Evolutionary conservation across 1,140 invertebrate species (phyloP), one percentile per base, ranked within the genome.

Genomic region (Zaprionus nigranus): DNA sequence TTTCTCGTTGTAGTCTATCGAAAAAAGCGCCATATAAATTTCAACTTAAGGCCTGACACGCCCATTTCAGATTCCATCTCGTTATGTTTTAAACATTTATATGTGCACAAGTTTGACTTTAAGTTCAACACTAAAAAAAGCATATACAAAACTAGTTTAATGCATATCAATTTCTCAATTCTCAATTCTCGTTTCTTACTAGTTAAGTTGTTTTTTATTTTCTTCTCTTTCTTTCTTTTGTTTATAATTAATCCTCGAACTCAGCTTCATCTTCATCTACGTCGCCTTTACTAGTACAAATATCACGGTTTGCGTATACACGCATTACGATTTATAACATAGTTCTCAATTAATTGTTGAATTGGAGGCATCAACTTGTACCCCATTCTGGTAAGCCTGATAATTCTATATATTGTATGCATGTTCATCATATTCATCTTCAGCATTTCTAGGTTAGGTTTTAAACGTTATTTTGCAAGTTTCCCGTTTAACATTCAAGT

Each of bases 101-200:
- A 88, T 88, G 84, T 88, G 84, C 85, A 88, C 85, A 88, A 82
- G 85, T 90, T 84, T 90, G 85, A 90, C 86, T 90, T 90, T 85
- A 90, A 79, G 70, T 85, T 84, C 75, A 79, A 85, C 75, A 85
- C 86, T 82, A 82, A 82, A 78, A 86, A 90, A 90, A 90, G 79
- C 82, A 88, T 84, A 87, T 90, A 90, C 81, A 90, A 90, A 90
- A 90, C 85, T 90, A 85, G 78, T 82, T 76, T 84, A 88, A 75
- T 77, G 75, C 70, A 74, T 79, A 86, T 75, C 57, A 75, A 73
- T 80, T 84, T 63, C 62, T 75, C 64, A 51, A 69, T 60, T 69
- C 30, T 51, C 53, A 38, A 15, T 46, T 46, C 40, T 43, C 40
- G 34, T 22, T 30, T 51, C 62, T 75, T 69, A 69, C 38, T 64